phyloP scores from a whole-genome alignment of 2,113 vertebrate species.

The Tachuris rubrigastra region DNA sequence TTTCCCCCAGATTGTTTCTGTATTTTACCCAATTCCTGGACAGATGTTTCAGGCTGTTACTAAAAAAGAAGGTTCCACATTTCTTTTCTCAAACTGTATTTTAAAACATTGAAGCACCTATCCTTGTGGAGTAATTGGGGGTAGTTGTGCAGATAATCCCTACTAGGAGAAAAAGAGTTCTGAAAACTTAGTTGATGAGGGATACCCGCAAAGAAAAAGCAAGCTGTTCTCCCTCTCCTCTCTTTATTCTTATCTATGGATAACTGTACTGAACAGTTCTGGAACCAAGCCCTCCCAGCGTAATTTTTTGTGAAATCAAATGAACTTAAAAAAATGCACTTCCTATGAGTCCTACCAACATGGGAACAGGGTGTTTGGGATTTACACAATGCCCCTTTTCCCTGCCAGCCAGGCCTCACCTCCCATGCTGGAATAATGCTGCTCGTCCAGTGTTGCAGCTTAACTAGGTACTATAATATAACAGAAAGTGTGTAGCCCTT shows the following conservation, averaged over 20 bases:
- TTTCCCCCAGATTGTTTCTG: not conserved
- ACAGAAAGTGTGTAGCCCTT: not conserved
- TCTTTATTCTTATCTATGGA: not conserved
- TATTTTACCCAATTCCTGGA: not conserved
- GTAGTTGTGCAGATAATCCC: not conserved
- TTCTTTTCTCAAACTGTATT: not conserved
- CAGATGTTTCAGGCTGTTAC: not conserved
- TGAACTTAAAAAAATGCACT: not conserved
- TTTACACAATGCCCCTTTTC: not conserved
- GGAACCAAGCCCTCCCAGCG: not conserved
- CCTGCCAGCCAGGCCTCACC: not conserved
- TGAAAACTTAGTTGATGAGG: not conserved
- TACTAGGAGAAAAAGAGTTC: not conserved
- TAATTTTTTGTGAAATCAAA: not conserved
- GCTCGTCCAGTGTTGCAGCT: not conserved
- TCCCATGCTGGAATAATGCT: not conserved
- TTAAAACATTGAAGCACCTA: not conserved
- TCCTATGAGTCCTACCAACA: not conserved
- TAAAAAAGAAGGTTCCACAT: not conserved
- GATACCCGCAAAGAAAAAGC: not conserved
- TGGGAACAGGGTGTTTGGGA: not conserved
- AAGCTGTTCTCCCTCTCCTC: not conserved
- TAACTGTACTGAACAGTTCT: not conserved
- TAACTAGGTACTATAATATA: not conserved
- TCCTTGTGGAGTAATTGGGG: not conserved